Evolutionary conservation across 2,888 invertebrate species (phyloP).

Genomic region (Thelaira solivaga): DNA sequence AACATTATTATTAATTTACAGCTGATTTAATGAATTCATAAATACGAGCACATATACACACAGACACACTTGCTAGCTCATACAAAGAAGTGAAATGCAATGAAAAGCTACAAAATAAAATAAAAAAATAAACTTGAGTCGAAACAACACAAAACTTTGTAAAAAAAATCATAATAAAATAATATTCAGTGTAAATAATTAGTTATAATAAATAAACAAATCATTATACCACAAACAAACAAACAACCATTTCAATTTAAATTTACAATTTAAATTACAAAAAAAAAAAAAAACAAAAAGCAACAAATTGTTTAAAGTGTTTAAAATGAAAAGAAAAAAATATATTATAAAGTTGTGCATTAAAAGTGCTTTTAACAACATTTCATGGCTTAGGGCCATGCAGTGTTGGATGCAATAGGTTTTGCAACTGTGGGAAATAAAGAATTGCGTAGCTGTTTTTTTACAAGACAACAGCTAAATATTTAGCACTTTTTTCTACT

Average conservation of each 20-base stretch:
- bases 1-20: slow-evolving; percentile 18
- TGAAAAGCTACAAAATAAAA: no score
- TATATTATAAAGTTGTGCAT: no score
- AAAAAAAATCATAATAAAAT: slow-evolving; percentile 12
- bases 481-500: no score
- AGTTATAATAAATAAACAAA: slow-evolving; percentile 29
- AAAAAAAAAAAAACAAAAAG: neutral
- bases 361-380: no score
- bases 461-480: no score
- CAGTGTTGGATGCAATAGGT: no score
- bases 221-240: neutral
- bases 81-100: no score
- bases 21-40: slow-evolving; percentile 35
- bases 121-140: slow-evolving; percentile 10
- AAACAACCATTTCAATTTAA: neutral
- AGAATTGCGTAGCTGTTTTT: no score
- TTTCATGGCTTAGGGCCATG: no score
- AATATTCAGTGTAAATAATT: slow-evolving; percentile 33
- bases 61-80: no score
- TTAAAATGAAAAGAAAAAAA: neutral
- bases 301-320: slow-evolving; percentile 12
- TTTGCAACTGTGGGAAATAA: no score
- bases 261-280: neutral
- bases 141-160: slow-evolving; percentile 37
- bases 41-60: neutral